These are phyloP conservation scores for Teleogryllus occipitalis DNA, from an alignment of 1,140 invertebrate genomes.

Conservation along the genomic window DNA sequence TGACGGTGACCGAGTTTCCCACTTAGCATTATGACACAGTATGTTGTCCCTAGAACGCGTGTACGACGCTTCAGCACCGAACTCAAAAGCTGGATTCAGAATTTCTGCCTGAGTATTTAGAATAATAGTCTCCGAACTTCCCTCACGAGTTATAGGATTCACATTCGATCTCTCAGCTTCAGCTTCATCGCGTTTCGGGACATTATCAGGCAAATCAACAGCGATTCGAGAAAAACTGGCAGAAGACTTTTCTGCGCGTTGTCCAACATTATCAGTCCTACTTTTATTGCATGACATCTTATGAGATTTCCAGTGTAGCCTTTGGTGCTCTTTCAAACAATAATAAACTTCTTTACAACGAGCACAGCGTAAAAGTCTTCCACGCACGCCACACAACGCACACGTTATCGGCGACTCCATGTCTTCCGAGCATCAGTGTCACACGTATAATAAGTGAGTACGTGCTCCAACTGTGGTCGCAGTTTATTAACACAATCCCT, in stretches of 20 bases:
- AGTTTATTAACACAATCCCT: too few species aligned
- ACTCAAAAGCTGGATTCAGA: constrained; percentile 37
- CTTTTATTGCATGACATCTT: constrained; percentile 36
- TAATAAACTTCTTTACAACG: constrained; percentile 64
- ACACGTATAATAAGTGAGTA: too few species aligned
- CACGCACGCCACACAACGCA: constrained; percentile 54
- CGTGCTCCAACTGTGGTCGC: too few species aligned
- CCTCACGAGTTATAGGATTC: constrained; percentile 47
- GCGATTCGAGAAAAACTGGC: too few species aligned
- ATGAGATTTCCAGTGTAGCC: constrained; percentile 64
- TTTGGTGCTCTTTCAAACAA: constrained; percentile 71
- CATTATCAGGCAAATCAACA: too few species aligned
- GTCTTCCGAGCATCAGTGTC: too few species aligned
- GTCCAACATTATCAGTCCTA: constrained; percentile 14
- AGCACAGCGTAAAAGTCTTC: constrained; percentile 62
- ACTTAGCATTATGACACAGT: neutral
- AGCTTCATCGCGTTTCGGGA: neutral
- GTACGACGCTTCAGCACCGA: neutral
- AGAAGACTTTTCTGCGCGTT: neutral
- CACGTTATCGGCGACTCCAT: too few species aligned
- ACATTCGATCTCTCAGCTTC: constrained; percentile 18
- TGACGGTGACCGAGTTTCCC: too few species aligned
- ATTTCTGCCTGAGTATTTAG: constrained; percentile 46
- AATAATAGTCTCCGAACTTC: constrained; percentile 59
- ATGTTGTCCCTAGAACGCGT: neutral